These are phyloP conservation scores for Himalopsyche anomala DNA, from an alignment of 2,888 invertebrate species.

Conservation along the genomic window DNA sequence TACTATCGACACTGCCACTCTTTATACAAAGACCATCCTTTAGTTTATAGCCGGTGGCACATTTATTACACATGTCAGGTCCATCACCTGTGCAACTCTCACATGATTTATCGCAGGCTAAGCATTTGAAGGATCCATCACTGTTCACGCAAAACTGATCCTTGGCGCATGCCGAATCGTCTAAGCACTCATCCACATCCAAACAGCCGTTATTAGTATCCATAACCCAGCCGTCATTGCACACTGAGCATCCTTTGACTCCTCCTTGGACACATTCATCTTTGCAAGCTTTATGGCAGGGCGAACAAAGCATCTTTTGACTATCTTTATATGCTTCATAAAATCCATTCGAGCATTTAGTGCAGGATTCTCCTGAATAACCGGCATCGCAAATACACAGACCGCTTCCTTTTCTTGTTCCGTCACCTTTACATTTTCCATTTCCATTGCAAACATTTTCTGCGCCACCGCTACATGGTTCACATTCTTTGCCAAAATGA, in stretches of 20 bases:
- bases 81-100: constrained; percentile 91
- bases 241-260: constrained; percentile 79
- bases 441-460: constrained; percentile 87
- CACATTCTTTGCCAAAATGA: constrained; percentile 90
- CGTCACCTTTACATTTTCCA: constrained; percentile 89
- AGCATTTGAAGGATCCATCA: constrained; percentile 88
- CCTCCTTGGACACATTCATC: constrained; percentile 86
- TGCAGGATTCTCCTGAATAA: constrained; percentile 87
- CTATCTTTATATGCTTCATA: constrained; percentile 86
- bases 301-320: constrained; percentile 84
- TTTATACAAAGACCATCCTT: constrained; percentile 87
- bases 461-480: constrained; percentile 86
- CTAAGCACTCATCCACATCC: constrained; percentile 90
- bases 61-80: constrained; percentile 91
- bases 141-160: constrained; percentile 93
- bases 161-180: constrained; percentile 75
- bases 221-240: constrained; percentile 84
- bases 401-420: constrained; percentile 95
- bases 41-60: constrained; percentile 84
- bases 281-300: constrained; percentile 88
- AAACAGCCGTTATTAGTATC: constrained; percentile 86
- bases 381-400: constrained; percentile 91
- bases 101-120: constrained; percentile 91
- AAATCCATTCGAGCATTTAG: constrained; percentile 84
- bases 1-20: constrained; percentile 72